Percentiles rank a stretch among this genome's conserved stretches.
These are phyloP conservation scores for Leptopilina myrica DNA, from an alignment of 2,888 invertebrate genomes.

Conservation along the genomic window DNA sequence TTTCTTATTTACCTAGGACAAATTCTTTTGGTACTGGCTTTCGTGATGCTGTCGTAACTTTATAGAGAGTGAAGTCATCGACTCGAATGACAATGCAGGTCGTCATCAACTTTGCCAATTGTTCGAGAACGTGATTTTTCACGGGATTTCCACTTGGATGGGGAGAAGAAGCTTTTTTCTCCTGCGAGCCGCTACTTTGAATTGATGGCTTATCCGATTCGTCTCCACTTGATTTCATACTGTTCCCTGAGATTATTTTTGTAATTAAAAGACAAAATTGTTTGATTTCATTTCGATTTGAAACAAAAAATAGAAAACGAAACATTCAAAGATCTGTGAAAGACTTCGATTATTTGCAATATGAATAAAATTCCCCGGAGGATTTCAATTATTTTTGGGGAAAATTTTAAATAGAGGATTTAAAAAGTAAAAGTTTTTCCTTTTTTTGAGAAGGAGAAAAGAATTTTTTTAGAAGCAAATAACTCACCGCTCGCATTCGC, in stretches of 20 bases:
- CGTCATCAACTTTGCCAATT: slow-evolving; percentile 92
- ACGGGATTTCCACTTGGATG: slow-evolving; percentile 78
- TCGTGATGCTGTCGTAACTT: slow-evolving; percentile 87
- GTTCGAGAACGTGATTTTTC: slow-evolving; percentile 83
- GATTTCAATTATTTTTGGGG: too few species aligned
- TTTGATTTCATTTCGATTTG: too few species aligned
- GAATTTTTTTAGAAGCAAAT: not conserved
- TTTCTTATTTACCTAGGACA: slow-evolving; percentile 80
- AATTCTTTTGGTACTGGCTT: slow-evolving; percentile 89
- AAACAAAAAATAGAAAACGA: too few species aligned
- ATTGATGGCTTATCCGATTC: slow-evolving; percentile 64
- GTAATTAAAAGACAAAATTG: not conserved
- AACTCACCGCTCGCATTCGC: slow-evolving; percentile 64
- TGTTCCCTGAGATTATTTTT: slow-evolving; percentile 52
- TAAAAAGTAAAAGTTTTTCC: not conserved
- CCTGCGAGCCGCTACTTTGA: slow-evolving; percentile 59
- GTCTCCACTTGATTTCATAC: slow-evolving; percentile 61
- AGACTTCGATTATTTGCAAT: too few species aligned
- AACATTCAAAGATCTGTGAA: too few species aligned
- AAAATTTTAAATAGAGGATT: too few species aligned
- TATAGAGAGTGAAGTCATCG: slow-evolving; percentile 93
- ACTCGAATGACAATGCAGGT: slow-evolving; percentile 93
- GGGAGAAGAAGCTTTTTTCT: slow-evolving; percentile 67
- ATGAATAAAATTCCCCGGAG: too few species aligned
- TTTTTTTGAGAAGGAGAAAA: slow-evolving; percentile 1